Evolutionary conservation across 2,888 invertebrate species (phyloP).

Genomic region (Eulithis testata): DNA sequence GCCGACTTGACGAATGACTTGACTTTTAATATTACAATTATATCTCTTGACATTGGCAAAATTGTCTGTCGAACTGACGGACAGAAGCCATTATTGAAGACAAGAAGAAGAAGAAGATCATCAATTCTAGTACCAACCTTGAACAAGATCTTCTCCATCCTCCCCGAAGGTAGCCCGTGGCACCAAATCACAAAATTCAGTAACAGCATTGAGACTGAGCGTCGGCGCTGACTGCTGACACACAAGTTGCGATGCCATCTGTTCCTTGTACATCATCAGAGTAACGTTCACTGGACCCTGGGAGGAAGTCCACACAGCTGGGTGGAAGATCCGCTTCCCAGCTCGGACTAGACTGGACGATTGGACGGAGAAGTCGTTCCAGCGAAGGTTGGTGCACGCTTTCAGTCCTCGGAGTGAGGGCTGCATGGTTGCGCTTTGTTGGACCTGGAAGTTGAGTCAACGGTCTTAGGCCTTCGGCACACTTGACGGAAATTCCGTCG

Average conservation of each 20-base stretch:
- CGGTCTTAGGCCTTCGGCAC: too few species aligned
- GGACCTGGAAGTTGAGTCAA: constrained; percentile 67
- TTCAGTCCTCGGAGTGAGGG: constrained; percentile 88
- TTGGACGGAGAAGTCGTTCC: constrained; percentile 89
- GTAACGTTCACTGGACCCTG: constrained; percentile 88
- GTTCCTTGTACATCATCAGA: constrained; percentile 86
- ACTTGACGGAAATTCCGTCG: too few species aligned
- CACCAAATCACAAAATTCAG: constrained; percentile 92
- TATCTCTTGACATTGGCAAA: too few species aligned
- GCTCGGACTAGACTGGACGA: constrained; percentile 84
- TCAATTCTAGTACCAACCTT: constrained; percentile 65
- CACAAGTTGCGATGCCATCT: constrained; percentile 85
- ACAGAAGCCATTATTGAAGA: too few species aligned
- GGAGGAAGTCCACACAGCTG: constrained; percentile 88
- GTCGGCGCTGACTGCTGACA: constrained; percentile 86
- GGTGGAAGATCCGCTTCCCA: constrained; percentile 90
- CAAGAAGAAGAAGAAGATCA: too few species aligned
- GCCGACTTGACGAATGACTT: too few species aligned
- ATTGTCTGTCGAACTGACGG: too few species aligned
- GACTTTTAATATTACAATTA: too few species aligned
- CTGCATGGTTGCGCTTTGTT: constrained; percentile 88
- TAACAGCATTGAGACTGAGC: constrained; percentile 88
- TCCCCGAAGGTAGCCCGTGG: constrained; percentile 88
- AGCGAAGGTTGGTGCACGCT: constrained; percentile 88
- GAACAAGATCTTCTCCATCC: constrained; percentile 86